These are phyloP conservation scores for Athrips mouffetella DNA, from an alignment of 2,888 invertebrate species.

Conservation along the genomic window DNA sequence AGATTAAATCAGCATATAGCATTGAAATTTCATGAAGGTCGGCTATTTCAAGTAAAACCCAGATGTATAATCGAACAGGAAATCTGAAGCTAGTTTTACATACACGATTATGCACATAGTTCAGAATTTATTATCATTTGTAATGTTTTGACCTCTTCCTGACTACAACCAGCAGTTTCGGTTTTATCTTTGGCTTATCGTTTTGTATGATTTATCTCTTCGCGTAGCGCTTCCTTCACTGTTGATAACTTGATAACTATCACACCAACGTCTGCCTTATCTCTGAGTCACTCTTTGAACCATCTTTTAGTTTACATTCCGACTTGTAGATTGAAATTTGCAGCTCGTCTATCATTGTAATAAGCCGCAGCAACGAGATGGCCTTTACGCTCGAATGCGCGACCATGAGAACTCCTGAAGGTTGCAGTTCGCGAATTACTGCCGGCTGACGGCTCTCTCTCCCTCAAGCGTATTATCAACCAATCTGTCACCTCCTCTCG, in stretches of 20 bases:
- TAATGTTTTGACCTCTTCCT: constrained; percentile 1
- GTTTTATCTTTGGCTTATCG: constrained; percentile 27
- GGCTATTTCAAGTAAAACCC: neutral
- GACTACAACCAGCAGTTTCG: neutral
- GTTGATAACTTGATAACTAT: constrained; percentile 30
- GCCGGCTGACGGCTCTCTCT: constrained; percentile 7
- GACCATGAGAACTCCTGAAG: constrained; percentile 69
- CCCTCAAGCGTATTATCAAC: constrained; percentile 14
- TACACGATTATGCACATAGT: constrained; percentile 5
- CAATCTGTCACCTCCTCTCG: constrained; percentile 12
- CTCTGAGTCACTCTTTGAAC: constrained; percentile 28
- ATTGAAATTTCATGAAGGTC: constrained; percentile 5
- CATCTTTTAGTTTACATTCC: constrained; percentile 29
- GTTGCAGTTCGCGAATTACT: constrained; percentile 38
- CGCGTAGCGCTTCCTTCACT: constrained; percentile 38
- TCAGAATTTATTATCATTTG: constrained; percentile 7
- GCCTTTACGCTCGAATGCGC: constrained; percentile 65
- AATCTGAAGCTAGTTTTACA: constrained; percentile 1
- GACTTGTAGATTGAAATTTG: constrained; percentile 24
- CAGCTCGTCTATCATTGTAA: constrained; percentile 46
- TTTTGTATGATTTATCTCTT: constrained; percentile 31
- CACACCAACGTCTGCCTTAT: constrained; percentile 30
- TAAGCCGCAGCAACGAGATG: constrained; percentile 51
- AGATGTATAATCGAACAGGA: constrained; percentile 7
- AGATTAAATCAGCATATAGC: neutral